Evolutionary conservation across 2,888 invertebrate species (phyloP), one percentile per base, ranked within the genome.

Genomic region (Harmothoe impar): DNA sequence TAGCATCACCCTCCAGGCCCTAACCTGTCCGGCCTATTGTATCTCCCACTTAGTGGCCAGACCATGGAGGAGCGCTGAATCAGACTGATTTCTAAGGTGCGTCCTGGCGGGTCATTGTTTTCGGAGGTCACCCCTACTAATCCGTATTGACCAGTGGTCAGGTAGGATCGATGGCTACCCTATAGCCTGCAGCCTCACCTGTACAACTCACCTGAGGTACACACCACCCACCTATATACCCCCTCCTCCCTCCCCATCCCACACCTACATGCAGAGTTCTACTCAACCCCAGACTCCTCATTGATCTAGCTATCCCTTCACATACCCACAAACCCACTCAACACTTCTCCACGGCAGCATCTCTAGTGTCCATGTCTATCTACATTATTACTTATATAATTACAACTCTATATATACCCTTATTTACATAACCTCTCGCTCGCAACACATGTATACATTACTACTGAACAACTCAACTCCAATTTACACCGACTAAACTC

Each of bases 81-180:
- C 15, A 35, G 84, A 20, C 35, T 1, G 84, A 35, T 33, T 84
- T 84, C 35, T 84, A 84, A 51, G 84, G 84, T 29, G 33, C 10
- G 35, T 15, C 72, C 20, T 10, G 20, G 43, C 43, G 33, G 84
- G 43, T 20, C 84, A 84, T 84, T 84, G 84, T 84, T 84, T 84
- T 23, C 51, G 29, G 84, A 84, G 84, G 84, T 84, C 84, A 84
- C 84, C 25, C 35, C n/a, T 31, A 10, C 84, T 84, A 84, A 84
- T 84, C 84, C 84, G 10, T 84, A 84, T 84, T 84, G 84, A 84
- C 35, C 84, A 7, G 72, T 29, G 72, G 72, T 15, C 72, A 7
- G 72, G 15, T 20, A n/a, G 62, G 29, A 72, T 72, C 72, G 29
- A 72, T 72, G 72, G 5, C 72, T 25, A 72, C 0, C 43, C 43